Evolutionary conservation across 2,888 invertebrate species (phyloP), one percentile per base, ranked within the genome.

Genomic region (Euspilapteryx auroguttella): DNA sequence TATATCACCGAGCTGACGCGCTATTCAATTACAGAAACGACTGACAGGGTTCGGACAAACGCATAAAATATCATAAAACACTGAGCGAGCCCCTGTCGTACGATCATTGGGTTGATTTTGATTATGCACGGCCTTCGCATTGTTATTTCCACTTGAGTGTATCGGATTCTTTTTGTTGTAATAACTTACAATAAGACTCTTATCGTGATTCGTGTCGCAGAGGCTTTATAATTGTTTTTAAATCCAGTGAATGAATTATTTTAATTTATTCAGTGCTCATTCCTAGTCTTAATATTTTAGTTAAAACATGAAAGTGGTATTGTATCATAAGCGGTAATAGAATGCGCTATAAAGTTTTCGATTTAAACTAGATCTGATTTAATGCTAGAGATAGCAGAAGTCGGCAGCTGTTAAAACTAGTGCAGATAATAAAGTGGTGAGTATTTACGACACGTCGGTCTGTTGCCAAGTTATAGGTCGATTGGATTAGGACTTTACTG

Each of bases 1-100:
- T 66, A 63, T 54, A 63, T 66, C 58, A 63, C 49, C 39, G 42
- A 36, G 30, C 45, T 51, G 61, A 58, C 52, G 52, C 42, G 51
- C 47, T 48, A 63, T 69, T 69, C 64, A 69, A 69, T 69, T 68
- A 63, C 57, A 59, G 41, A 44, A 41, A 39, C 42, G 43, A 49
- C 55, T 52, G 61, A 61, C 58, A 52, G 50, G 41, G 45, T 37
- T 47, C 47, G 42, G 43, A 42, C 45, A 44, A 44, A 51, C 38
- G 44, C 40, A 44, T 45, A 47, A 42, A 44, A 40, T 37, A 40
- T 41, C 27, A 22, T 27, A 27, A 27, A 27, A 27, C 27, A 27
- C 21, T 10, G 23, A 11, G 21, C 21, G 26, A 7, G 10, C 10
- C 20, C 15, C 7, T 24, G 12, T 10, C 22, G 8, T 23, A 31